Conservation (phyloP, 2,888 invertebrate species). For the Yponomeuta cagnagella region DNA sequence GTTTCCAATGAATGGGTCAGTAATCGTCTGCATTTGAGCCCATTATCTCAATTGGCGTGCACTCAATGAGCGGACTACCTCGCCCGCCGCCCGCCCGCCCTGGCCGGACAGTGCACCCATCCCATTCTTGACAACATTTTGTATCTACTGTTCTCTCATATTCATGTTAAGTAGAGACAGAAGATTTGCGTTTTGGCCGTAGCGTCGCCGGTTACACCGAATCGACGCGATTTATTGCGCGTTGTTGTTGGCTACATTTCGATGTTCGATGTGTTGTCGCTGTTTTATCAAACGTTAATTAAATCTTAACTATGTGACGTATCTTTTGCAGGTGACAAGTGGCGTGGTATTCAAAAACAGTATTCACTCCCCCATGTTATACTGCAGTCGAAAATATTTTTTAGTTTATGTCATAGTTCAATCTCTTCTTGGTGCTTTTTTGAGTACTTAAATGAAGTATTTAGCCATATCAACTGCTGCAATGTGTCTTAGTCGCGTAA, state of each 20-base stretch:
- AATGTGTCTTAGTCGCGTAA: slow-evolving; percentile 56
- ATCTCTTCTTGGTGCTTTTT: background rate
- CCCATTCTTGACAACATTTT: background rate
- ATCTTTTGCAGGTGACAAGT: background rate
- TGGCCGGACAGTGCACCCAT: slow-evolving; percentile 38
- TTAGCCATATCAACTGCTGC: slow-evolving; percentile 28
- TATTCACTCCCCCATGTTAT: background rate
- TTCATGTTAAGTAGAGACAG: background rate
- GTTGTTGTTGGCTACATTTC: background rate
- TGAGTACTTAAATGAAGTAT: slow-evolving; percentile 1
- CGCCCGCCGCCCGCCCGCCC: slow-evolving; percentile 58
- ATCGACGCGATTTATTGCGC: background rate
- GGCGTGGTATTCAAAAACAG: background rate
- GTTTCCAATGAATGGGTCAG: slow-evolving; percentile 68
- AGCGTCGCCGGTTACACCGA: background rate
- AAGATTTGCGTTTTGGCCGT: background rate
- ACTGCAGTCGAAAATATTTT: background rate
- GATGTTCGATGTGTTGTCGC: background rate
- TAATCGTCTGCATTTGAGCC: slow-evolving; percentile 72
- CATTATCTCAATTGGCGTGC: slow-evolving; percentile 72
- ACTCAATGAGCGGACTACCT: slow-evolving; percentile 62
- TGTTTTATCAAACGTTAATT: background rate
- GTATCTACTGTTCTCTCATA: background rate
- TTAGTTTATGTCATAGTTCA: background rate
- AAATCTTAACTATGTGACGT: background rate